phyloP scores from a whole-genome alignment of 2,113 vertebrate species.

The Prionailurus bengalensis region DNA sequence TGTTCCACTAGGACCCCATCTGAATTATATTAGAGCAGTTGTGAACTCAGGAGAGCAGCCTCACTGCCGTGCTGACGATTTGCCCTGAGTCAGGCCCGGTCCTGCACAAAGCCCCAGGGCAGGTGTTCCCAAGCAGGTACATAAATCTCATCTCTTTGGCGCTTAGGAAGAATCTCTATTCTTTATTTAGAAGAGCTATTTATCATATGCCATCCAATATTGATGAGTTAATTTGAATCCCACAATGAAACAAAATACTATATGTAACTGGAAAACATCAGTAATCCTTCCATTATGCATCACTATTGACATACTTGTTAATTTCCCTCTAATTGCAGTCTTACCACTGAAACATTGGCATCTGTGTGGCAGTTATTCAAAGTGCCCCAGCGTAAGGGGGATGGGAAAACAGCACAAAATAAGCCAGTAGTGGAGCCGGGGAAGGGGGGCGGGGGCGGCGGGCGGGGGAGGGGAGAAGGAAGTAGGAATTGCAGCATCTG shows the following conservation, averaged over 20 bases:
- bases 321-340: slow-evolving; percentile 60
- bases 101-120: neutral
- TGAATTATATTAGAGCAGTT: neutral
- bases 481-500: neutral
- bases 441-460: too few species aligned
- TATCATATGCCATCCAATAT: slow-evolving; percentile 49
- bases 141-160: neutral
- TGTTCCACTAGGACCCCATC: neutral
- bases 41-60: neutral
- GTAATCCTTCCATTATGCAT: slow-evolving; percentile 36
- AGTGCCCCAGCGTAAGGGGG: neutral
- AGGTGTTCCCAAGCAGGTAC: neutral
- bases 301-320: slow-evolving; percentile 62
- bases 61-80: neutral
- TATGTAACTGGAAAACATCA: slow-evolving; percentile 54
- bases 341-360: slow-evolving; percentile 37
- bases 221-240: slow-evolving; percentile 73
- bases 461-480: neutral
- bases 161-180: neutral
- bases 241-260: slow-evolving; percentile 46
- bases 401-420: neutral
- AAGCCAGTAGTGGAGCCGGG: neutral
- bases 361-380: slow-evolving; percentile 30
- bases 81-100: neutral
- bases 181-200: slow-evolving; percentile 61